Evolutionary conservation across 2,797 vertebrate species (phyloP), one percentile per base, ranked within the genome.

Genomic region (Pterois miles): DNA sequence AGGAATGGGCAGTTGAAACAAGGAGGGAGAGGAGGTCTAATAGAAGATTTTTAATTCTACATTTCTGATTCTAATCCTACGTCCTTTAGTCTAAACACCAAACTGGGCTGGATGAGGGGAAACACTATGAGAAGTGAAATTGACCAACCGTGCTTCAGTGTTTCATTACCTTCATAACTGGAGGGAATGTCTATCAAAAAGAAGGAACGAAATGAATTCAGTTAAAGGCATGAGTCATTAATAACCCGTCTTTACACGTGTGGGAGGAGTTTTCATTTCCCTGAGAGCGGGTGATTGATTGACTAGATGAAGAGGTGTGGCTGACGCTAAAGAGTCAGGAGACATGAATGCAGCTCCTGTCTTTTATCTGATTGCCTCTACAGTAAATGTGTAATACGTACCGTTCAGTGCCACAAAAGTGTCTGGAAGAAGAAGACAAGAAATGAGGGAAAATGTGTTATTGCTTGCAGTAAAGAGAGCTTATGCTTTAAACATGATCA

Each of bases 401-500:
- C 98, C 98, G 93, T 99, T 99, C 92, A 99, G 95, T 27, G 98
- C 98, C 97, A 99, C 98, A 89, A 99, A 99, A 90, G 98, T 97
- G 96, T 99, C 98, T 99, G 96, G 72, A 91, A 93, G 96, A 95
- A 92, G 93, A 87, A 87, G 89, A 90, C 91, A 87, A 91, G 74
- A 80, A 87, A 62, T 4, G 23, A 80, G 76, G 73, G 65, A 68
- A 83, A 78, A 88, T 9, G 3, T 70, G 85, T 95, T 93, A 94
- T 77, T 91, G 68, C 60, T 56, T 46, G 72, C 78, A 52, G 78
- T 86, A 70, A 88, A 89, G 65, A 27, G 31, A 76, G 62, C 65
- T 71, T 50, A 65, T 52, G 80, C 71, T 84, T 84, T 76, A 86
- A 46, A 86, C 77, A 70, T 82, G 71, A 91, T 86, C 77, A 87